These are phyloP conservation scores for Tokudaia muenninki DNA, from an alignment of 2,797 vertebrate species.

Conservation along the genomic window DNA sequence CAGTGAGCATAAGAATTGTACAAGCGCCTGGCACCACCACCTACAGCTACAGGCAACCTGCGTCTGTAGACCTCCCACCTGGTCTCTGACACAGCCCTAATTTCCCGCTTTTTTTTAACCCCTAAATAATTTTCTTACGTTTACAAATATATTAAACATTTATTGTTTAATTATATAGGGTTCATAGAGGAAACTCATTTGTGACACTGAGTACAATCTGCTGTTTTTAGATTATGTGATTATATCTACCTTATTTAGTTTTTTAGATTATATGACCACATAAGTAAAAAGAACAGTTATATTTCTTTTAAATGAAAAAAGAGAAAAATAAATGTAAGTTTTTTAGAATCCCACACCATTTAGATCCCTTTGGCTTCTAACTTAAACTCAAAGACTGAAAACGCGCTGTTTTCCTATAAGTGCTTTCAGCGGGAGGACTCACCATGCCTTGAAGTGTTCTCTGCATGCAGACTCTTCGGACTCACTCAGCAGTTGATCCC, in stretches of 20 bases:
- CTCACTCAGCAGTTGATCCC: neutral
- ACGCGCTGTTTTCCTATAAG: conserved; percentile 21
- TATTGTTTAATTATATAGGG: conserved; percentile 12
- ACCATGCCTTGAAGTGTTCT: neutral
- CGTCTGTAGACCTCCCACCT: neutral
- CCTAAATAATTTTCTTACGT: neutral
- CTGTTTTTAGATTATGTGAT: neutral
- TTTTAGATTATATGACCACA: neutral
- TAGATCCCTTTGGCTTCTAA: neutral
- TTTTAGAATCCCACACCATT: neutral
- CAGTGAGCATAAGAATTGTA: too few species aligned
- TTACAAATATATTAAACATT: conserved; percentile 11
- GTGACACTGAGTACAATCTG: neutral
- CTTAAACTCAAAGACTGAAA: conserved; percentile 48
- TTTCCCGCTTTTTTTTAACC: neutral
- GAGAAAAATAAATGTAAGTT: neutral
- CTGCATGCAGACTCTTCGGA: neutral
- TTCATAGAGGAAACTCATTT: neutral
- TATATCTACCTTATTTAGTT: neutral
- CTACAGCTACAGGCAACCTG: neutral
- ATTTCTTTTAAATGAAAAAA: conserved; percentile 37
- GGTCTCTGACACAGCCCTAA: neutral
- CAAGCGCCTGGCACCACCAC: neutral
- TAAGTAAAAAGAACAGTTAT: neutral
- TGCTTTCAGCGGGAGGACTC: neutral